Base-by-base conservation (phyloP, 2,113 vertebrate species). In the Erythrolamprus reginae region DNA sequence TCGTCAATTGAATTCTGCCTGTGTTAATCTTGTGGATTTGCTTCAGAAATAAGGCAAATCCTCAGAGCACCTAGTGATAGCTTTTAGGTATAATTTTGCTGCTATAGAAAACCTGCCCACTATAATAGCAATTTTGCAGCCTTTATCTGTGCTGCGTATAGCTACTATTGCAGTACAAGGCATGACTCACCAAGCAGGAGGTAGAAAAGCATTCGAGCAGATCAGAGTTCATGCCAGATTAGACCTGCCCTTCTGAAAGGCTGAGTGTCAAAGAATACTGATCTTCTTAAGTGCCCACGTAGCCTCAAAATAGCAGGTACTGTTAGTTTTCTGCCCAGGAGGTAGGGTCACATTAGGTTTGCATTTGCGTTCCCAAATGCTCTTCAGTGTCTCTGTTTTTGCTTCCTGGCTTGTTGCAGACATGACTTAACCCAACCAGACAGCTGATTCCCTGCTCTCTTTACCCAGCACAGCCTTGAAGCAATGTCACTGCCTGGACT, bases 371-470 rank as follows among this genome's bases (percentile, higher is more conserved):
- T 70, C 88, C 92, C 2, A 0, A 89, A 89, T 1, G 0, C 92
- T 90, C 28, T 5, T 90, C 92, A 90, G 1, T 1, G 0, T 91
- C 89, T 94, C 83, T 1, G 0, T 90, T 28, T 95, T 96, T 92
- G 93, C 94, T 91, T 88, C 91, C 93, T 1, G 23, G 93, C 95
- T 58, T 86, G 88, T 94, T 93, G 90, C 91, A 96, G 96, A 96
- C 95, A 95, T 95, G 96, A 95, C 93, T 93, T 94, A 92, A 95
- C 91, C 94, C 92, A 88, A 50, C 90, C 92, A 94, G 94, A 91
- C 96, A 94, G 95, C 86, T 91, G 55, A 65, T 92, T 93, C 90
- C 94, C 91, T 87, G 89, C 86, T 45, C 0, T 87, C 91, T 93
- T 92, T 50, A 89, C 90, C 93, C 95, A 94, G 88, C 42, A 0